Evolutionary conservation across 2,888 invertebrate species (phyloP).

Genomic region (Herminia tarsipennalis): DNA sequence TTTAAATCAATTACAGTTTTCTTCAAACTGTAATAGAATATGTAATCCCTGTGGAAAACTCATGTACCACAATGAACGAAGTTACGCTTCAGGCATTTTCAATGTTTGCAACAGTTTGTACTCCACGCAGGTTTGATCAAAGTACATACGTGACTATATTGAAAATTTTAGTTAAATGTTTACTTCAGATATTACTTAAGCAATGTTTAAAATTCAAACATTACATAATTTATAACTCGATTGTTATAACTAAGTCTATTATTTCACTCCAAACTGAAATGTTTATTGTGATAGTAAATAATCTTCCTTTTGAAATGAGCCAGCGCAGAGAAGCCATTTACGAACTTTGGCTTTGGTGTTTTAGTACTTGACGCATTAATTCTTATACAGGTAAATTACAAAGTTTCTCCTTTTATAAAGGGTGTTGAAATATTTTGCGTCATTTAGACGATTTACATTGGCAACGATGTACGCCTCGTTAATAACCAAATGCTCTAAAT

Average conservation of each 20-base stretch:
- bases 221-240: neutral
- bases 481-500: slow-evolving; percentile 10
- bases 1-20: no score
- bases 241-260: slow-evolving; percentile 1
- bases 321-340: neutral
- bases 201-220: neutral
- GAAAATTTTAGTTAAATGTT: slow-evolving; percentile 10
- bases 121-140: slow-evolving; percentile 3
- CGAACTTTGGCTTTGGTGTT: neutral
- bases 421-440: no score
- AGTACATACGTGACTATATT: slow-evolving; percentile 6
- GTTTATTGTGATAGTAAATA: slow-evolving; percentile 5
- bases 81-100: no score
- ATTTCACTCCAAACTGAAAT: slow-evolving; percentile 1
- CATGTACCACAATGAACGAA: no score
- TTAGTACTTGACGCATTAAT: neutral
- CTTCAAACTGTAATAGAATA: no score
- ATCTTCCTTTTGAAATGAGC: slow-evolving; percentile 3
- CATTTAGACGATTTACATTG: neutral
- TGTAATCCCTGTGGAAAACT: no score
- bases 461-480: slow-evolving; percentile 4
- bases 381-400: neutral
- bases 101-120: no score
- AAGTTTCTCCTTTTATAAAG: slow-evolving; percentile 14
- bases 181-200: neutral